Conservation (phyloP, 2,113 vertebrate species). For the Larimichthys crocea region DNA sequence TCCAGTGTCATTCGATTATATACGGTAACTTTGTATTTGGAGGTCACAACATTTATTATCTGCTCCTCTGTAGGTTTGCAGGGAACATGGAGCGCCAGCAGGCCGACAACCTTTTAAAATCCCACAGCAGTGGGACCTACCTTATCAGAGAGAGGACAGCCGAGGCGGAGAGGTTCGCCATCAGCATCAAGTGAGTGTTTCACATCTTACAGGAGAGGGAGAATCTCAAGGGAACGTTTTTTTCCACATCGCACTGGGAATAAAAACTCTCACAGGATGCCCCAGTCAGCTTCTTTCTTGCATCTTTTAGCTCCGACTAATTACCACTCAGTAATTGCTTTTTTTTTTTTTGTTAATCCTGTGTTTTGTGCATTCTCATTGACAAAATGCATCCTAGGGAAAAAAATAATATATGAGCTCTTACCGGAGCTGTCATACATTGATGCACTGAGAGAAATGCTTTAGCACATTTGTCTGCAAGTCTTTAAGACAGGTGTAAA, state of each 20-base stretch:
- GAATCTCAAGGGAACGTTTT: conserved; percentile 32
- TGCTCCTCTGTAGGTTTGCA: conserved; percentile 88
- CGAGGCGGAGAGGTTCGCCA: conserved; percentile 96
- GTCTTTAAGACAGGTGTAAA: conserved; percentile 38
- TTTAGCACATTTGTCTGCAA: conserved; percentile 36
- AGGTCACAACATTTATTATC: conserved; percentile 26
- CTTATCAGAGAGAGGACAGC: conserved; percentile 95
- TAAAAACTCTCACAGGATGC: conserved; percentile 31
- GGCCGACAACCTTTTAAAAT: conserved; percentile 95
- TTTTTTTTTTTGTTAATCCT: conserved; percentile 8
- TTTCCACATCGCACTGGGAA: conserved; percentile 36
- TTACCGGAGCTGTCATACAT: conserved; percentile 37
- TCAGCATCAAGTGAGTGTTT: conserved; percentile 95
- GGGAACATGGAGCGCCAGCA: conserved; percentile 98
- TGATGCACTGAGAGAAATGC: conserved; percentile 17
- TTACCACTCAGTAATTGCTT: conserved; percentile 67
- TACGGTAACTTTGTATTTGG: background rate
- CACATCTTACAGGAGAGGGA: background rate
- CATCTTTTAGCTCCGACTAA: conserved; percentile 54
- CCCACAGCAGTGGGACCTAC: conserved; percentile 95
- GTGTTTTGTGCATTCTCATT: conserved; percentile 22
- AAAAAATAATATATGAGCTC: conserved; percentile 20
- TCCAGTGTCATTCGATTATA: background rate
- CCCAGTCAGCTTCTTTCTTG: conserved; percentile 43
- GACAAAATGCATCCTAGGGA: conserved; percentile 20